A percentile compares a stretch with the other conserved stretches of the same genome.
These are phyloP conservation scores for Tiliacea aurago DNA, from an alignment of 2,888 invertebrate genomes.

Conservation along the genomic window DNA sequence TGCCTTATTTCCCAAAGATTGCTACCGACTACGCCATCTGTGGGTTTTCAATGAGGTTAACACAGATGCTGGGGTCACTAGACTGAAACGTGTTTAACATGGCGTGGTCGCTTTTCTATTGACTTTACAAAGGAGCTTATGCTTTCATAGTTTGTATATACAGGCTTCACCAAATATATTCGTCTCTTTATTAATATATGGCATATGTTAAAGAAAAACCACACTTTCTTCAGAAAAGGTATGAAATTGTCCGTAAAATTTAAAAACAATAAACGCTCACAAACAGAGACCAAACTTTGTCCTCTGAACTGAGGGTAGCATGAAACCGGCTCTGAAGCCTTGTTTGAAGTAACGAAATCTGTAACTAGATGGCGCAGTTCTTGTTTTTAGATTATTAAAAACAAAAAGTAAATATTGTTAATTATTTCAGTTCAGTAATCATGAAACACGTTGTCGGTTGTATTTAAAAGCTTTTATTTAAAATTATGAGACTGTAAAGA, in stretches of 20 bases:
- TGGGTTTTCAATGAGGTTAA: slow-evolving; percentile 26
- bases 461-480: not conserved
- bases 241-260: not conserved
- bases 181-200: not conserved
- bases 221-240: too few relatives aligned
- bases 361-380: slow-evolving; percentile 60
- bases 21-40: slow-evolving; percentile 55
- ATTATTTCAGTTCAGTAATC: not conserved
- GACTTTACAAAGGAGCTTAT: not conserved
- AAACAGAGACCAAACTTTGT: not conserved
- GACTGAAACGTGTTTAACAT: not conserved
- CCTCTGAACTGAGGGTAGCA: not conserved
- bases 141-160: not conserved
- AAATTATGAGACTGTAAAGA: not conserved
- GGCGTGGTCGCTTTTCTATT: not conserved
- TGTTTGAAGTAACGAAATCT: slow-evolving; percentile 34
- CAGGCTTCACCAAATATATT: too few relatives aligned
- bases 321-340: slow-evolving; percentile 31
- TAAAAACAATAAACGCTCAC: not conserved
- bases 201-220: not conserved
- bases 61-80: slow-evolving; percentile 4
- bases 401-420: not conserved
- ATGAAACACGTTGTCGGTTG: not conserved
- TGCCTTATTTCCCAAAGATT: not conserved
- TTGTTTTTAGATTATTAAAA: not conserved